Evolutionary conservation across 2,888 invertebrate genomes (phyloP).

Genomic region (Iphiclides podalirius): DNA sequence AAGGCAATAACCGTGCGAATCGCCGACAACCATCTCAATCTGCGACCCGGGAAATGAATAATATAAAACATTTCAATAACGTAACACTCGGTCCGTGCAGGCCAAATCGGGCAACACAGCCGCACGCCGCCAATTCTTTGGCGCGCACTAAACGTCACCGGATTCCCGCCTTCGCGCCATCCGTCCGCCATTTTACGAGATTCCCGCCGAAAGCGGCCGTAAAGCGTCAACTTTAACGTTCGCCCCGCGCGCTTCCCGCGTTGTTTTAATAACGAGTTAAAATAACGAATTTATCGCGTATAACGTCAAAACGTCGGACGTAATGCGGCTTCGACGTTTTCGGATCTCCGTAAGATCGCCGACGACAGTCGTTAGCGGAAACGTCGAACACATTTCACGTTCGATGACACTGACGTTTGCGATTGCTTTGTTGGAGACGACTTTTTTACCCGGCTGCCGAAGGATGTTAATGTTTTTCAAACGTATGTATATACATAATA

Average conservation of each 20-base stretch:
- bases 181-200: conserved; percentile 60
- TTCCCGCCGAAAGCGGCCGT: conserved; percentile 50
- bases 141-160: conserved; percentile 44
- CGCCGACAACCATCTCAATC: too few species aligned
- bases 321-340: conserved; percentile 48
- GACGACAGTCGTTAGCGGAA: conserved; percentile 45
- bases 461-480: too few species aligned
- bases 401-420: conserved; percentile 41
- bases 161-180: conserved; percentile 50
- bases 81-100: conserved; percentile 36
- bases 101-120: conserved; percentile 51
- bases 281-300: conserved; percentile 67
- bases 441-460: too few species aligned
- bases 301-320: conserved; percentile 55
- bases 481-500: too few species aligned
- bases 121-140: conserved; percentile 42
- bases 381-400: conserved; percentile 48
- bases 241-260: conserved; percentile 50
- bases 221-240: conserved; percentile 68
- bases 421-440: conserved; percentile 23
- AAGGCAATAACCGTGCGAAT: too few species aligned
- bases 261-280: conserved; percentile 76
- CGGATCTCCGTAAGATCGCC: conserved; percentile 40
- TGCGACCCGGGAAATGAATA: too few species aligned
- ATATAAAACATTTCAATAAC: too few species aligned